Percentiles rank a stretch among this genome's conserved stretches.
Evolutionary conservation across 2,888 invertebrate genomes (phyloP).

Genomic region (Melipona bicolor): DNA sequence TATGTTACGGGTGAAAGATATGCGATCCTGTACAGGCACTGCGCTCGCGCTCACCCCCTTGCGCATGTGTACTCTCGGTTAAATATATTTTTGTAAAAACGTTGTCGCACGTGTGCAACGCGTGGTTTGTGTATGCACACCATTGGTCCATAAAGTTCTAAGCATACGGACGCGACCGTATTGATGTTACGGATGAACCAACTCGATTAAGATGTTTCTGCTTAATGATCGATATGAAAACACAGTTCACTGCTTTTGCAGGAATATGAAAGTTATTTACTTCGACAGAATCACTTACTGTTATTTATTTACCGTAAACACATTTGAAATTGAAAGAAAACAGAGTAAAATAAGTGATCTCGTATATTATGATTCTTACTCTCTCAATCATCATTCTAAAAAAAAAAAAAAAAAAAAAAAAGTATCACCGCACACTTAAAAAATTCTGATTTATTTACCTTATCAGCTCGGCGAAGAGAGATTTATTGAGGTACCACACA

Average conservation of each 20-base stretch:
- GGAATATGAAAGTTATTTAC: not conserved
- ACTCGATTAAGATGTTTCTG: not conserved
- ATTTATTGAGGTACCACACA: conserved; percentile 57
- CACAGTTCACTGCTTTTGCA: not conserved
- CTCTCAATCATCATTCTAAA: not conserved
- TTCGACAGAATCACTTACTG: not conserved
- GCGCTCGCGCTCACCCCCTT: conserved; percentile 29
- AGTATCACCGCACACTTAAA: not conserved
- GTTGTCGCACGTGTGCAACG: conserved; percentile 46
- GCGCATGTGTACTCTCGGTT: conserved; percentile 50
- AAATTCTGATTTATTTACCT: not conserved
- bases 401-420: too few relatives aligned
- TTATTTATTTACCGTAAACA: not conserved
- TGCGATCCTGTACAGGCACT: not conserved
- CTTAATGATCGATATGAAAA: not conserved
- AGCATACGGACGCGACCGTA: not conserved
- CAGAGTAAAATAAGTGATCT: not conserved
- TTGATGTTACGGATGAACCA: not conserved
- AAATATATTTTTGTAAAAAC: conserved; percentile 41
- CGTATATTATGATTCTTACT: not conserved
- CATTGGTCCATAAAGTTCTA: conserved; percentile 16
- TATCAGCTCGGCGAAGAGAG: not conserved
- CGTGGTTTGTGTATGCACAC: conserved; percentile 28
- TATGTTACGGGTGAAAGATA: conserved; percentile 30
- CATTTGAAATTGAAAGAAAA: not conserved